phyloP scores from a whole-genome alignment of 2,888 invertebrate species.

The Acleris laterana region DNA sequence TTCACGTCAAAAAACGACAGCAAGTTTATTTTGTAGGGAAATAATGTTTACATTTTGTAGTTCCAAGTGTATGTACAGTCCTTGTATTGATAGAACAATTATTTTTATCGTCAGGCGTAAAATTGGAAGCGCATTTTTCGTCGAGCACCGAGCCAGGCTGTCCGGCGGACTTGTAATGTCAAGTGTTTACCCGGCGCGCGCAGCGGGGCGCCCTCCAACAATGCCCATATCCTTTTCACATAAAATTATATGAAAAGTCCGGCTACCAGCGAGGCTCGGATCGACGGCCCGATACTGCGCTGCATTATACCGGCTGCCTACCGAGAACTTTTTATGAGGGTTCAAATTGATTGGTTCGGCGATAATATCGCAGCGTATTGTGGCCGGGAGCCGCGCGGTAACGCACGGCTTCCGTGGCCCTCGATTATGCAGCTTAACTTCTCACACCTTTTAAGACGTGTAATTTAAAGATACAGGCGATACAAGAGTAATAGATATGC shows the following conservation, averaged over 20 bases:
- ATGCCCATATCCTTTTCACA: constrained; percentile 84
- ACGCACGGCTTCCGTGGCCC: constrained; percentile 55
- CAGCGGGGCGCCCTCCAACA: constrained; percentile 79
- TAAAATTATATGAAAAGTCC: constrained; percentile 82
- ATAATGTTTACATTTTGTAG: constrained; percentile 1
- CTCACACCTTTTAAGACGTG: constrained; percentile 72
- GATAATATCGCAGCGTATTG: constrained; percentile 79
- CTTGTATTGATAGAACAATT: constrained; percentile 44
- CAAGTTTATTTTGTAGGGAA: no score
- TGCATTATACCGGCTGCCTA: constrained; percentile 74
- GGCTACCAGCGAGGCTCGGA: constrained; percentile 75
- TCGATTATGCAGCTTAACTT: constrained; percentile 63
- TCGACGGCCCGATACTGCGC: constrained; percentile 73
- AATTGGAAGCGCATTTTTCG: constrained; percentile 81
- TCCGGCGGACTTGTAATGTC: constrained; percentile 80
- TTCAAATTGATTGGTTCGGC: constrained; percentile 83
- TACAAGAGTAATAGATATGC: constrained; percentile 61
- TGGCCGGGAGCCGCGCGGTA: constrained; percentile 50
- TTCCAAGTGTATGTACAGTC: constrained; percentile 4
- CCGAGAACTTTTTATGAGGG: constrained; percentile 82
- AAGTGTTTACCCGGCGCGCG: constrained; percentile 79
- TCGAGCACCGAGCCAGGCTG: constrained; percentile 45
- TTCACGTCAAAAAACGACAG: no score
- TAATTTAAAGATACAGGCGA: constrained; percentile 61
- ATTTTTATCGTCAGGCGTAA: constrained; percentile 78